Evolutionary conservation across 2,113 vertebrate genomes (phyloP).

Genomic region (Gallinago undulata): DNA sequence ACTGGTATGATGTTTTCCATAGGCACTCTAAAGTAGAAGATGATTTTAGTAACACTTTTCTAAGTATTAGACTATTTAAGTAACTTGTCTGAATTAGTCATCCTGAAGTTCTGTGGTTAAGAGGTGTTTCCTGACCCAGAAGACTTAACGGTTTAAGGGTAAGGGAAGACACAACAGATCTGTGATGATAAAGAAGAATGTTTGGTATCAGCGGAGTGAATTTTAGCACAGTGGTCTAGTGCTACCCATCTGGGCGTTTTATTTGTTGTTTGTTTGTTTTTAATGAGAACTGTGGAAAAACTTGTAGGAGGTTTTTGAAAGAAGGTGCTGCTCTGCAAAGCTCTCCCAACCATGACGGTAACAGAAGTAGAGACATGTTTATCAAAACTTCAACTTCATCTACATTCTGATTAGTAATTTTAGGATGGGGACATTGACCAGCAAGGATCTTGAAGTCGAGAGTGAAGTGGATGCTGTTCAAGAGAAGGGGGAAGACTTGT

Average conservation of each 20-base stretch:
- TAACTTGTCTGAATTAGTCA: slow-evolving; percentile 9
- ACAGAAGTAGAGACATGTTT: not conserved
- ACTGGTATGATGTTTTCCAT: not conserved
- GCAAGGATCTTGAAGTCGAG: not conserved
- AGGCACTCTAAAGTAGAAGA: not conserved
- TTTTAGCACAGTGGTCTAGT: not conserved
- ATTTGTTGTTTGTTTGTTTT: not conserved
- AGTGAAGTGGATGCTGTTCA: not conserved
- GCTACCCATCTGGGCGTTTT: not conserved
- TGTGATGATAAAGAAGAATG: not conserved
- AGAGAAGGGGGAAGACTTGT: not conserved
- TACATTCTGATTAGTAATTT: not conserved
- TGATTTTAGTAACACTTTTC: not conserved
- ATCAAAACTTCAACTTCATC: not conserved
- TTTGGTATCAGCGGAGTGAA: not conserved
- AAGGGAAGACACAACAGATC: not conserved
- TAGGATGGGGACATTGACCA: not conserved
- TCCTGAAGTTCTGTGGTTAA: not conserved
- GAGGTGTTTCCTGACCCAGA: slow-evolving; percentile 17
- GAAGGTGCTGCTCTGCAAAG: not conserved
- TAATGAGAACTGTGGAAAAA: not conserved
- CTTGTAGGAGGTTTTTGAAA: not conserved
- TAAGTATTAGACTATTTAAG: not conserved
- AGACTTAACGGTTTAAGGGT: not conserved
- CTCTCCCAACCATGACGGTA: not conserved